phyloP scores from a whole-genome alignment of 1,140 invertebrate genomes.

The Laupala kohalensis region DNA sequence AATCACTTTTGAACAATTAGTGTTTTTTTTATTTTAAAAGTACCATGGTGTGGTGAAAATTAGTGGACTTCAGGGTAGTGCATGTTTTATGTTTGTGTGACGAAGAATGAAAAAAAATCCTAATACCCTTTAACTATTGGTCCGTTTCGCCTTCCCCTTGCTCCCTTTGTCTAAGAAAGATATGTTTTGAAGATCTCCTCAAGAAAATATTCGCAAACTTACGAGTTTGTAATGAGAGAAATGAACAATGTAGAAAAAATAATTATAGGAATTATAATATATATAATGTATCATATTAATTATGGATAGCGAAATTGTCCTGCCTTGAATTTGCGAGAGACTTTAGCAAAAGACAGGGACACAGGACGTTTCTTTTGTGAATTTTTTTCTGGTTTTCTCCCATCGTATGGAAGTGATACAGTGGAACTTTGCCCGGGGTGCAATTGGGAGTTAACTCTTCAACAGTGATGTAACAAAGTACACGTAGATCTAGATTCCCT shows the following conservation, averaged over 20 bases:
- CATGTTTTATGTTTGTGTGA: slow-evolving; percentile 14
- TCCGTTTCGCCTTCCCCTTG: neutral
- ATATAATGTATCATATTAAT: slow-evolving; percentile 15
- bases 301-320: slow-evolving; percentile 2
- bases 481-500: neutral
- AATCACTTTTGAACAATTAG: neutral
- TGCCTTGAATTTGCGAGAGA: neutral
- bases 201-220: neutral
- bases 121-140: neutral
- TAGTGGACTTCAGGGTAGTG: slow-evolving; percentile 10
- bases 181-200: neutral
- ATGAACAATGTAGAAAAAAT: slow-evolving; percentile 8
- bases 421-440: neutral
- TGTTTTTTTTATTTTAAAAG: slow-evolving; percentile 9
- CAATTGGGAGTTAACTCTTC: neutral
- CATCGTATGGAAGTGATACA: neutral
- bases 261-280: slow-evolving; percentile 13
- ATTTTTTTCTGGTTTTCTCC: neutral
- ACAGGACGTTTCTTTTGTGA: neutral
- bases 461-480: slow-evolving; percentile 4
- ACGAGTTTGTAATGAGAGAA: slow-evolving; percentile 1
- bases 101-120: slow-evolving; percentile 3
- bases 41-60: slow-evolving; percentile 1
- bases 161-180: neutral
- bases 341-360: neutral